Conservation (phyloP, 2,797 vertebrate genomes). For the Vireo griseus region DNA sequence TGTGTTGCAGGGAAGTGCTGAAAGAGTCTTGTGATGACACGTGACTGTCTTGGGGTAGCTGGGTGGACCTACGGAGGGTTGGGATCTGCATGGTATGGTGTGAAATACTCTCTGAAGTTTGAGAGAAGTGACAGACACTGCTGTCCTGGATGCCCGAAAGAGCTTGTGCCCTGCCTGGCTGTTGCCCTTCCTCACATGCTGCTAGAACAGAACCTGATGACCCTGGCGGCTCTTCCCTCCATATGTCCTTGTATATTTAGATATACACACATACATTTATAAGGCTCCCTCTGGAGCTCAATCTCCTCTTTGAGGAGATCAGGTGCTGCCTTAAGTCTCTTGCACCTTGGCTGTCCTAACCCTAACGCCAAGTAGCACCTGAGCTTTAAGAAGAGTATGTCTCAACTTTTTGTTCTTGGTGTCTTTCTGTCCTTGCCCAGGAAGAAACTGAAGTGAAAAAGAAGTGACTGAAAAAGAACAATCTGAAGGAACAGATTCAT, state of each 20-base stretch:
- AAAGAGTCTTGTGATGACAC: neutral
- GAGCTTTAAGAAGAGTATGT: neutral
- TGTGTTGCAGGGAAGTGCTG: neutral
- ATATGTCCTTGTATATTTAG: neutral
- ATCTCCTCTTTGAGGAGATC: neutral
- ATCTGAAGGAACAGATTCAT: slow-evolving; percentile 30
- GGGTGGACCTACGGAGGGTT: neutral
- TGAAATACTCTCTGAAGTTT: neutral
- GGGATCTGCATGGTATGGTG: neutral
- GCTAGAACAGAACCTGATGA: neutral
- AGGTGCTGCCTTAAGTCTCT: neutral
- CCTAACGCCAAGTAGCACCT: neutral
- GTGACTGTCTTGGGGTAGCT: neutral
- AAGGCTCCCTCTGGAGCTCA: neutral
- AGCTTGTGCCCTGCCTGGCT: neutral
- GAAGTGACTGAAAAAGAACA: neutral
- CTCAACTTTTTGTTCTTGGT: slow-evolving; percentile 8
- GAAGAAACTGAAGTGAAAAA: slow-evolving; percentile 21
- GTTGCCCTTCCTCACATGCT: neutral
- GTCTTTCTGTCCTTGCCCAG: slow-evolving; percentile 32
- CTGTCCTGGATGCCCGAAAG: neutral
- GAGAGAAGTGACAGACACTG: neutral
- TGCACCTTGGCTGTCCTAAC: neutral
- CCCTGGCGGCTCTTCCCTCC: neutral
- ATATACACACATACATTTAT: neutral